Evolutionary conservation across 2,113 vertebrate genomes (phyloP).

Genomic region (Otis tarda): DNA sequence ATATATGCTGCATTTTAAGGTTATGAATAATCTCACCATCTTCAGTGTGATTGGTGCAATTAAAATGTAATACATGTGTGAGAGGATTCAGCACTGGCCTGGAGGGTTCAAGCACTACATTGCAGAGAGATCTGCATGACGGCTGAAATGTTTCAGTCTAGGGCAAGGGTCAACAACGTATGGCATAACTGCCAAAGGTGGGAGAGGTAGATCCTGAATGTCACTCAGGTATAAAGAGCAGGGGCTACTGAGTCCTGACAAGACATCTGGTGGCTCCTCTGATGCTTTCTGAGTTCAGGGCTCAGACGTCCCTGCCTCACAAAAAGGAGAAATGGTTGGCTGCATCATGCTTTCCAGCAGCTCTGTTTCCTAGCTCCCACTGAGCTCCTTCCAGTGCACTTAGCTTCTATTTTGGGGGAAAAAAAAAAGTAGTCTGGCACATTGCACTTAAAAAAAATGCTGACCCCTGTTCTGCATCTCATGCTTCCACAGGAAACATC

Average conservation of each 20-base stretch:
- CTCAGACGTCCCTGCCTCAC: background rate
- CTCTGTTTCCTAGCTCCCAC: background rate
- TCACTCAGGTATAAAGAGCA: background rate
- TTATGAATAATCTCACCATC: background rate
- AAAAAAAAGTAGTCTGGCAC: background rate
- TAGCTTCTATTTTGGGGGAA: background rate
- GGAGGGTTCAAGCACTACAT: background rate
- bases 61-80: background rate
- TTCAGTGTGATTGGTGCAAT: background rate
- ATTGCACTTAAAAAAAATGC: background rate
- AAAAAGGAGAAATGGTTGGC: background rate
- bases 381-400: background rate
- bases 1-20: background rate
- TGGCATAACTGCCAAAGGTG: background rate
- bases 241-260: background rate
- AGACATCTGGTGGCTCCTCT: background rate
- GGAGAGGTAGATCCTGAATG: background rate
- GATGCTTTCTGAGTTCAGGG: background rate
- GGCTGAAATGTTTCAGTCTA: background rate
- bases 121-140: background rate
- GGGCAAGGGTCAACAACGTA: background rate
- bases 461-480: conserved; percentile 15
- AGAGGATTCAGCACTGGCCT: background rate
- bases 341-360: background rate
- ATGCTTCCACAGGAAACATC: background rate